Percentiles rank a stretch among this genome's conserved stretches.
Evolutionary conservation across 2,888 invertebrate species (phyloP).

Genomic region (Mimas tiliae): DNA sequence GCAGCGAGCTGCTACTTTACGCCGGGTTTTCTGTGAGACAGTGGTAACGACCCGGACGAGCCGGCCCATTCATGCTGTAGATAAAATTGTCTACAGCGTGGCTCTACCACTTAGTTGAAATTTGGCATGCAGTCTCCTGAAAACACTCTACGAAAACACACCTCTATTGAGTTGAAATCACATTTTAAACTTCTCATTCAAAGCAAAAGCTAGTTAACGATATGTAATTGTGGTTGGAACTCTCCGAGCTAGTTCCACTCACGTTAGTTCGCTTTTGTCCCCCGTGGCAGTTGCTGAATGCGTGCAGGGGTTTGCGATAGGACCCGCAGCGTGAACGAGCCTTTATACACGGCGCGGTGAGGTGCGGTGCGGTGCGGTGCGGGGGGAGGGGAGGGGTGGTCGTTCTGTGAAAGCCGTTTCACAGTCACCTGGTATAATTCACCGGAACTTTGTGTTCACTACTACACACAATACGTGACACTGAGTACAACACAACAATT

Average conservation of each 20-base stretch:
- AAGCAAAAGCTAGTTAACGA: no score
- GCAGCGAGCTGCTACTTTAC: no score
- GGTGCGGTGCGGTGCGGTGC: neutral
- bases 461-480: neutral
- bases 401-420: neutral
- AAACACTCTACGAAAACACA: no score
- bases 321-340: slow-evolving; percentile 1
- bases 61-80: no score
- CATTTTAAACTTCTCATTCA: no score
- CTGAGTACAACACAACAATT: slow-evolving; percentile 7
- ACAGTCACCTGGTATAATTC: slow-evolving; percentile 20
- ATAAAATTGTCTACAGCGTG: no score
- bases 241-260: neutral
- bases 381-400: neutral
- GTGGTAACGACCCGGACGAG: no score
- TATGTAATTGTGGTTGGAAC: no score
- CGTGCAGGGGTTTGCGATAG: neutral
- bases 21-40: no score
- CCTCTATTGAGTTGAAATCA: no score
- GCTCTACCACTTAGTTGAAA: no score
- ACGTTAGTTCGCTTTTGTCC: neutral
- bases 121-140: no score
- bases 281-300: neutral
- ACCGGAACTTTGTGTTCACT: neutral
- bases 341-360: neutral